Evolutionary conservation across 1,140 invertebrate species (phyloP).

Genomic region (Ganaspis sp.): DNA sequence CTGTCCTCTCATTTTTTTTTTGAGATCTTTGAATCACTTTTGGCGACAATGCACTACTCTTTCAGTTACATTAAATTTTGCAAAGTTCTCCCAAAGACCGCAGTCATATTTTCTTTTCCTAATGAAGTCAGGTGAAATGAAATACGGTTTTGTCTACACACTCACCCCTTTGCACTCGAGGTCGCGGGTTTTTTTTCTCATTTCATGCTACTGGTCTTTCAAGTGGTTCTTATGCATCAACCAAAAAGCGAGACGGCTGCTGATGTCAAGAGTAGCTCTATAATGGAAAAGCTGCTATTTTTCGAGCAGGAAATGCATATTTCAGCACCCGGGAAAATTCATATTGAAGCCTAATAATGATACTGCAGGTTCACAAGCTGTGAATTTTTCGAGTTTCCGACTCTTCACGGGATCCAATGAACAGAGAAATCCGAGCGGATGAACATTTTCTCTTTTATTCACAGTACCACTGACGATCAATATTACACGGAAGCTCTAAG

Average conservation of each 20-base stretch:
- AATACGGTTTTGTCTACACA: not conserved
- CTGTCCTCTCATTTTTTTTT: too few relatives aligned
- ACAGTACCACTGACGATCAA: conserved; percentile 8
- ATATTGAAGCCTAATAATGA: conserved; percentile 21
- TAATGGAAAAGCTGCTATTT: conserved; percentile 27
- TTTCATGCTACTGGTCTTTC: conserved; percentile 22
- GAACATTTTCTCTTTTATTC: conserved; percentile 21
- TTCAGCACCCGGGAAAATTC: conserved; percentile 21
- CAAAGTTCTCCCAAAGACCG: not conserved
- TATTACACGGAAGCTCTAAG: not conserved
- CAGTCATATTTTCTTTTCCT: not conserved
- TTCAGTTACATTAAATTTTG: conserved; percentile 1
- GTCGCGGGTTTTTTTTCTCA: conserved; percentile 6
- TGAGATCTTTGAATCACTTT: too few relatives aligned
- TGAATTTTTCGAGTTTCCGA: conserved; percentile 1
- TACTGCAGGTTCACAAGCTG: conserved; percentile 5
- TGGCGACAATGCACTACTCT: not conserved
- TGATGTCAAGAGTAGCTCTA: conserved; percentile 14
- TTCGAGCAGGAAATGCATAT: conserved; percentile 15
- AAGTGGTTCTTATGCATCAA: not conserved
- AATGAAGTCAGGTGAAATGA: conserved; percentile 6
- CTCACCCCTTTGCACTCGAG: not conserved
- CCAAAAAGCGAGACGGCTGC: not conserved
- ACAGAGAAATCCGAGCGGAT: conserved; percentile 16
- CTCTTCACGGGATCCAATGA: conserved; percentile 6